Base-by-base conservation (phyloP, 2,113 vertebrate species). In the Thalassoma bifasciatum region DNA sequence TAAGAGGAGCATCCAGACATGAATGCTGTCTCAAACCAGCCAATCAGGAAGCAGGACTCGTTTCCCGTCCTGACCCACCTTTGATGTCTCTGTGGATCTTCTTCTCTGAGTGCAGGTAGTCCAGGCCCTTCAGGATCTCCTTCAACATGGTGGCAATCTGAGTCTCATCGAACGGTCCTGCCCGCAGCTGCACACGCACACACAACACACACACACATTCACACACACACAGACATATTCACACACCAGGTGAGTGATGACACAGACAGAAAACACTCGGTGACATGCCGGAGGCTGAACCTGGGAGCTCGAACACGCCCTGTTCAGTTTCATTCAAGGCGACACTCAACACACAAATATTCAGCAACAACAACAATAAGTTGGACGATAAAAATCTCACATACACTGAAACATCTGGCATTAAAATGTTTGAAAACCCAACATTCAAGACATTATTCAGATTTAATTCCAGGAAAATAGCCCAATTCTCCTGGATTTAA, bases 1-100 rank as follows among this genome's bases (percentile, higher is more conserved):
- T n/a, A n/a, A n/a, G n/a, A n/a, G n/a, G n/a, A n/a, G n/a, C n/a
- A n/a, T n/a, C n/a, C n/a, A n/a, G n/a, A n/a, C n/a, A n/a, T n/a
- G n/a, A n/a, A n/a, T 30, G 3, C 30, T 30, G 30, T 30, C 30
- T 30, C 6, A 4, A 30, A 30, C 30, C 30, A 30, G 30, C 30
- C 30, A 30, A 30, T 30, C 30, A 30, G 30, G 30, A 6, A 30
- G 30, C 13, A 13, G 10, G 3, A n/a, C n/a, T n/a, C n/a, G n/a
- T n/a, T n/a, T n/a, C 37, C 8, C 37, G 3, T 30, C 13, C 17
- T 19, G 1, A 22, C 44, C 0, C n/a, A 92, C 91, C 91, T 91
- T 92, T 92, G 21, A 92, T 92, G 84, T 92, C 91, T 79, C 91
- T 42, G 88, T 92, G 91, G 84, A 92, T 92, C 79, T 92, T 92